phyloP scores from a whole-genome alignment of 2,888 invertebrate species.

The Asteroscopus sphinx region DNA sequence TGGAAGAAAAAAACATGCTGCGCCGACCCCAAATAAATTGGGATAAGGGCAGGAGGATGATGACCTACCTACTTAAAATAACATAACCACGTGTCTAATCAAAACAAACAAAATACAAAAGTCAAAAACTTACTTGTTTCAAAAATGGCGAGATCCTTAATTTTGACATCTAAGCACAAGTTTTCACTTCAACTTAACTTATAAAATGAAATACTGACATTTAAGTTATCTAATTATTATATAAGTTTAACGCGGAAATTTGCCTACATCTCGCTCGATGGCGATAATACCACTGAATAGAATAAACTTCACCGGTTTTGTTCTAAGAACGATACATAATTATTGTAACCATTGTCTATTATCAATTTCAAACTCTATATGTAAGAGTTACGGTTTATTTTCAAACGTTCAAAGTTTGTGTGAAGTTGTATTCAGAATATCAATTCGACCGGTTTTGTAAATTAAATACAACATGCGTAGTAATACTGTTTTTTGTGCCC shows the following conservation, averaged over 20 bases:
- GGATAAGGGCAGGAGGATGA: too few relatives aligned
- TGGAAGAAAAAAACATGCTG: too few relatives aligned
- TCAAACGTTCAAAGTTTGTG: not conserved
- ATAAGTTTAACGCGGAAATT: not conserved
- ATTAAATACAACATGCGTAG: slow-evolving; percentile 25
- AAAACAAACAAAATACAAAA: not conserved
- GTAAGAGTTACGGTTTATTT: not conserved
- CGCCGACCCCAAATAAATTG: too few relatives aligned
- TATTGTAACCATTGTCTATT: slow-evolving; percentile 18
- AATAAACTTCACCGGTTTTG: slow-evolving; percentile 25
- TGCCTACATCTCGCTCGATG: slow-evolving; percentile 33
- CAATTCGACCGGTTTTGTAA: slow-evolving; percentile 50
- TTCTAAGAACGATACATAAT: slow-evolving; percentile 35
- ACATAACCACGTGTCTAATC: not conserved
- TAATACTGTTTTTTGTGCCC: slow-evolving; percentile 23
- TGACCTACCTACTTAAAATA: too few relatives aligned
- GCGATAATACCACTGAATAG: slow-evolving; percentile 37
- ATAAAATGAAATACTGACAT: not conserved
- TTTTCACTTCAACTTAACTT: slow-evolving; percentile 8
- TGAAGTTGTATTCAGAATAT: slow-evolving; percentile 40
- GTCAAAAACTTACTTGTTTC: slow-evolving; percentile 63
- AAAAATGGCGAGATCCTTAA: slow-evolving; percentile 61
- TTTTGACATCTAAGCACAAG: slow-evolving; percentile 42
- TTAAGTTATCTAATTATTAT: slow-evolving; percentile 1
- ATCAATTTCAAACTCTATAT: slow-evolving; percentile 6